Conservation (phyloP, 2,113 vertebrate species). For the Vimba vimba region DNA sequence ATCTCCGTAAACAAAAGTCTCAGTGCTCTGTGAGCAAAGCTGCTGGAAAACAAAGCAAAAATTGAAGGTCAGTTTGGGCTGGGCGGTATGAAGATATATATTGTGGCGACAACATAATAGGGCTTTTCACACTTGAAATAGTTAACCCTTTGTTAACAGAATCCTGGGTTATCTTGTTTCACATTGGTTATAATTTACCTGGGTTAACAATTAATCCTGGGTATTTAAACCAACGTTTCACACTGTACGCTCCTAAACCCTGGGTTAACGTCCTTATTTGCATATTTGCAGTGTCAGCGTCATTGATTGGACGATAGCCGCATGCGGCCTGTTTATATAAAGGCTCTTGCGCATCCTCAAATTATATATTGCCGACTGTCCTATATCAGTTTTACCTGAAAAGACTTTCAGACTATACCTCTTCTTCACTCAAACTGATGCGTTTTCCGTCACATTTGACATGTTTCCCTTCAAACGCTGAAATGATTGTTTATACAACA, state of each 20-base stretch:
- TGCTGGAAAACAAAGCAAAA: not conserved
- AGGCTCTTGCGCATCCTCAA: not conserved
- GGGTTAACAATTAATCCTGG: too few relatives aligned
- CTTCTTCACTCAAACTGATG: not conserved
- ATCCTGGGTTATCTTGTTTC: too few relatives aligned
- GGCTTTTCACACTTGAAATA: too few relatives aligned
- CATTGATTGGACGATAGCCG: not conserved
- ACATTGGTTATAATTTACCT: too few relatives aligned
- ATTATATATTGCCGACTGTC: not conserved
- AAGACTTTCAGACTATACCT: not conserved
- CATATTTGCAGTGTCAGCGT: not conserved
- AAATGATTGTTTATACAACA: not conserved
- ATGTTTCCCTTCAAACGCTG: not conserved
- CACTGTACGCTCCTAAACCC: not conserved
- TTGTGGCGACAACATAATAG: too few relatives aligned
- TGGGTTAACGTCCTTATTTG: not conserved
- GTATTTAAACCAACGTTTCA: too few relatives aligned
- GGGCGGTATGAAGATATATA: not conserved
- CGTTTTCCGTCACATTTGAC: too few relatives aligned
- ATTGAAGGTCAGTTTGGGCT: not conserved
- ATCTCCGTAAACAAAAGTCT: not conserved
- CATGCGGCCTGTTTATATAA: not conserved
- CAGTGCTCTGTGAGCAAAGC: not conserved
- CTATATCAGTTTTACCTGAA: not conserved
- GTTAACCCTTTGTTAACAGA: too few relatives aligned